These are phyloP conservation scores for Platyscapa corneri DNA, from an alignment of 1,140 invertebrate genomes.

Conservation along the genomic window DNA sequence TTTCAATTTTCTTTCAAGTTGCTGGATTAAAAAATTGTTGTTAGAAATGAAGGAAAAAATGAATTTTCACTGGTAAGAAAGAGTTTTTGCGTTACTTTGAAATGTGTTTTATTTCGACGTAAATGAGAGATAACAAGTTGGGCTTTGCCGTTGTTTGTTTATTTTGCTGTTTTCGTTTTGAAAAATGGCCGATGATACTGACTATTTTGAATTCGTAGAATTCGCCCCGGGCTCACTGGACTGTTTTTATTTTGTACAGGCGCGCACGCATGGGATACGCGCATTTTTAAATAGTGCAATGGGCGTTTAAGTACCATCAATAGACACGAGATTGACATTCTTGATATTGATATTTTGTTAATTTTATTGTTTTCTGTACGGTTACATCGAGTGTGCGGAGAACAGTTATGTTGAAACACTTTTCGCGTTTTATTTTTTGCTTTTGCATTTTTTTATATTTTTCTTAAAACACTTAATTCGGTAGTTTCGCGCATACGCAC, in stretches of 20 bases:
- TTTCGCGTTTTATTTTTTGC: constrained; percentile 33
- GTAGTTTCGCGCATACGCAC: constrained; percentile 26
- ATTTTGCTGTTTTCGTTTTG: too few species aligned
- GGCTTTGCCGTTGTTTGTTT: too few species aligned
- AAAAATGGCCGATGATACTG: constrained; percentile 19
- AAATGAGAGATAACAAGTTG: too few species aligned
- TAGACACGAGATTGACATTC: constrained; percentile 60
- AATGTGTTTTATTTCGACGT: too few species aligned
- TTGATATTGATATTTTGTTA: constrained; percentile 59
- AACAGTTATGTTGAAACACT: constrained; percentile 51
- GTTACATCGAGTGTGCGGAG: constrained; percentile 59
- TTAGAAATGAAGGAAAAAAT: neutral
- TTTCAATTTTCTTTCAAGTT: constrained; percentile 7
- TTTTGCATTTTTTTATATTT: constrained; percentile 36
- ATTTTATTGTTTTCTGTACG: constrained; percentile 46
- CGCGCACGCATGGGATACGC: constrained; percentile 13
- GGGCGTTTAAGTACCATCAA: constrained; percentile 60
- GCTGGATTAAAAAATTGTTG: neutral
- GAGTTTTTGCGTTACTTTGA: neutral
- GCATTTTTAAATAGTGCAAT: constrained; percentile 41
- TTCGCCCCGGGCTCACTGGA: constrained; percentile 47
- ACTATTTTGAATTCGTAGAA: constrained; percentile 12
- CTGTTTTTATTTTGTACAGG: constrained; percentile 44
- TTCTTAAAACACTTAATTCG: constrained; percentile 47
- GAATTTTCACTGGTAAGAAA: neutral